Base-by-base conservation (phyloP, 1,140 invertebrate species). In the honey bee (Apis mellifera) region DNA sequence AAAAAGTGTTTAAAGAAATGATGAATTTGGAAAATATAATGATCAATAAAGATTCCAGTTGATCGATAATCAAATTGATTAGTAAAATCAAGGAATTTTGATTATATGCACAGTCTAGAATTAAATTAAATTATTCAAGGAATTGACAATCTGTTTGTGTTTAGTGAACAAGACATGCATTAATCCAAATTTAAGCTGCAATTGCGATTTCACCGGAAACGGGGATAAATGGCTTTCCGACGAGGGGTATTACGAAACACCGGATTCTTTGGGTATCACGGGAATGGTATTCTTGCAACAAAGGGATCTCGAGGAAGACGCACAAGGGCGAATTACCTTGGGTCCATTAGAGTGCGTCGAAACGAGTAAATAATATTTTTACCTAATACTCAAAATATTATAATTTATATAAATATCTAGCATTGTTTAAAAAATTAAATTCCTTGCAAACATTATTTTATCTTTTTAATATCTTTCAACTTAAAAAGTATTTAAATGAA, bases 291-390 rank as follows among this genome's bases (percentile, higher is more conserved):
- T 99, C 89, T 91, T 98, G 42, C 98, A 98, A 89, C 97, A 98
- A 89, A 96, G 96, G 84, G 96, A 98, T 91, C 94, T 98, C 71
- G 96, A 96, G 75, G 95, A 96, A 82, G 96, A 98, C 91, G 97
- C 97, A 1, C 96, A 97, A 82, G 98, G 97, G 2, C 95, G 97
- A 85, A 97, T 99, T 15, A 98, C 97, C 1, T 93, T 99, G 19
- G 98, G 98, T 9, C 97, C 98, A 17, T 94, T 99, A 70, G 97
- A 98, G 93, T 99, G 98, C 93, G 98, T 98, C 68, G 98, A 99
- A 95, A 98, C 97, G 79, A 98, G 98, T 98, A 94, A 95, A 96
- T 94, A 73, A 74, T 55, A 12, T 21, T 57, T 50, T 50, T 23
- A 19, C 9, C 23, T 13, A 26, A 42, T 48, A 42, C 2, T 32